phyloP scores from a whole-genome alignment of 2,113 vertebrate species.

The Marcusenius ussheri region DNA sequence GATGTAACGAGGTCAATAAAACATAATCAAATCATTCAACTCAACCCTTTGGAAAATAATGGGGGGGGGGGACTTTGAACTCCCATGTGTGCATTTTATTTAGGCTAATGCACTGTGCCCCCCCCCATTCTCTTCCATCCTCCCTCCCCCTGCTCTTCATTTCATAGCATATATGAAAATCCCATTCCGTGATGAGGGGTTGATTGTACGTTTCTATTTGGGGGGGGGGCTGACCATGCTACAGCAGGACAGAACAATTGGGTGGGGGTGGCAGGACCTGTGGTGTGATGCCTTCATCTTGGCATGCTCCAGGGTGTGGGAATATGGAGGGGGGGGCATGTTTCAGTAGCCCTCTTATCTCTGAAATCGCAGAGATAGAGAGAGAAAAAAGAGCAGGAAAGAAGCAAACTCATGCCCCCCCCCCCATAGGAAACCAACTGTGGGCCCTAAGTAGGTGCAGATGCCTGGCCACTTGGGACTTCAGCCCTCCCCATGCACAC shows the following conservation, averaged over 20 bases:
- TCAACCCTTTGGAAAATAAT: conserved; percentile 22
- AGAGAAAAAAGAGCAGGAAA: conserved; percentile 42
- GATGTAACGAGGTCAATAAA: background rate
- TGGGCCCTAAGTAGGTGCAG: conserved; percentile 52
- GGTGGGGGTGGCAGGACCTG: background rate
- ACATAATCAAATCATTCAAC: conserved; percentile 43
- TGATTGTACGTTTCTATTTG: background rate
- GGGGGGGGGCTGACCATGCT: background rate
- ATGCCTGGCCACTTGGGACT: conserved; percentile 46
- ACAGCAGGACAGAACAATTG: background rate
- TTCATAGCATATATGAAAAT: background rate
- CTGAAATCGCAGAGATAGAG: conserved; percentile 46
- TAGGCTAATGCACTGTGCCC: background rate
- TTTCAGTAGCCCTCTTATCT: conserved; percentile 57
- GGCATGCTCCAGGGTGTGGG: background rate
- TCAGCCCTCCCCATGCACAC: conserved; percentile 25
- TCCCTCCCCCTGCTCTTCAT: background rate
- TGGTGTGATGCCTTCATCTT: background rate
- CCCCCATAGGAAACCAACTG: background rate
- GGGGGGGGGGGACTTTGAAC: background rate
- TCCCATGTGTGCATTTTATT: conserved; percentile 2
- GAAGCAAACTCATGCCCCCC: conserved; percentile 43
- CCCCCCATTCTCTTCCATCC: background rate
- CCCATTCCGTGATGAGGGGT: background rate
- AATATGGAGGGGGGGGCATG: conserved; percentile 32